A percentile compares a stretch with the other conserved stretches of the same genome.
Conservation (phyloP, 1,140 invertebrate genomes). For the Monomorium pharaonis region DNA sequence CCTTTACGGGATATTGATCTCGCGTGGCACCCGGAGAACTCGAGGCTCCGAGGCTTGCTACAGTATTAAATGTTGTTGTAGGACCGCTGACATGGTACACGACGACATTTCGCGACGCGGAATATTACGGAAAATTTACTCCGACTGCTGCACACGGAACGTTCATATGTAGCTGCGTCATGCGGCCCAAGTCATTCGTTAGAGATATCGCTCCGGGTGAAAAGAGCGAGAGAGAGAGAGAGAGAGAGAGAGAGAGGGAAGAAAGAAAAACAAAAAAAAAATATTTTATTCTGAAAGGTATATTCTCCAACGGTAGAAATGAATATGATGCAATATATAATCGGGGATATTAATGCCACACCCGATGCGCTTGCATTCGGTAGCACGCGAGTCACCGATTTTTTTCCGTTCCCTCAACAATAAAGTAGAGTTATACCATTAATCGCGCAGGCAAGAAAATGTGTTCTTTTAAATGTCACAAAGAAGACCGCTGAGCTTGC, state of each 20-base stretch:
- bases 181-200: slow-evolving; percentile 22
- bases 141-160: background rate
- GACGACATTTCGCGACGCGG: slow-evolving; percentile 15
- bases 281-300: slow-evolving; percentile 3
- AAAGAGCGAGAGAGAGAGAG: background rate
- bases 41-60: slow-evolving; percentile 25
- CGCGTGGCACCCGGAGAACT: slow-evolving; percentile 21
- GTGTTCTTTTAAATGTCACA: background rate
- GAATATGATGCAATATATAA: background rate
- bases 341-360: background rate
- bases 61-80: slow-evolving; percentile 59
- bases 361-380: background rate
- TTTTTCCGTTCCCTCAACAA: background rate
- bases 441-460: background rate
- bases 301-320: background rate
- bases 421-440: background rate
- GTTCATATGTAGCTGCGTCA: background rate
- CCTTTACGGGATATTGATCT: slow-evolving; percentile 68
- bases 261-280: background rate
- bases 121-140: slow-evolving; percentile 64
- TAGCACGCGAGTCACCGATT: background rate
- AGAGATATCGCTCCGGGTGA: background rate
- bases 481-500: background rate
- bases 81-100: slow-evolving; percentile 41
- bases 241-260: background rate